Evolutionary conservation across 1,140 invertebrate species (phyloP).

Genomic region (Listronotus bonariensis): DNA sequence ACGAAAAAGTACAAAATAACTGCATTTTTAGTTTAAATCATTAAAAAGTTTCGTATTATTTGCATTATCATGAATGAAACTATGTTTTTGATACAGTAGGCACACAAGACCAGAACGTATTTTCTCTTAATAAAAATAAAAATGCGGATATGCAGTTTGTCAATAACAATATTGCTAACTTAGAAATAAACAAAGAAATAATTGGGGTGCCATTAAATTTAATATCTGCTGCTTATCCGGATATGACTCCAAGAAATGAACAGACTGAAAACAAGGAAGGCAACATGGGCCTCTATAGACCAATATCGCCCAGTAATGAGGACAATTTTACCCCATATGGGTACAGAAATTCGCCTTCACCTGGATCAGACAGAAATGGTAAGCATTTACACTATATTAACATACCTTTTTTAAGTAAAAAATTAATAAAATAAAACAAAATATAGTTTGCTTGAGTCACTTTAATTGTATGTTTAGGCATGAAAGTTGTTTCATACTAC

Average conservation of each 20-base stretch:
- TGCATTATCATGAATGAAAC: slow-evolving; percentile 14
- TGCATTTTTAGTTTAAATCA: slow-evolving; percentile 3
- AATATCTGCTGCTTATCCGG: not conserved
- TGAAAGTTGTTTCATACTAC: too few species aligned
- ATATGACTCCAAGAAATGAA: slow-evolving; percentile 8
- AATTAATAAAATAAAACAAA: too few species aligned
- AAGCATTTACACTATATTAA: not conserved
- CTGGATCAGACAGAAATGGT: slow-evolving; percentile 10
- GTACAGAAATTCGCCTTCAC: slow-evolving; percentile 21
- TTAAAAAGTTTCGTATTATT: too few species aligned
- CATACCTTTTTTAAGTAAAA: too few species aligned
- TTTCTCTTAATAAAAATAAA: not conserved
- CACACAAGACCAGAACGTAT: slow-evolving; percentile 11
- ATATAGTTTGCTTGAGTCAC: too few species aligned
- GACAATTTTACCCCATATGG: slow-evolving; percentile 8
- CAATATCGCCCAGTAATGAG: slow-evolving; percentile 16
- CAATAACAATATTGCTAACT: slow-evolving; percentile 3
- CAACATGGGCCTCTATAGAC: slow-evolving; percentile 10
- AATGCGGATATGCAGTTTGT: not conserved
- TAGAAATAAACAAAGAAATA: slow-evolving; percentile 13
- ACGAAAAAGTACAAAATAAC: not conserved
- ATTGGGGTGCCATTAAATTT: slow-evolving; percentile 15
- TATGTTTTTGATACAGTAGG: slow-evolving; percentile 21
- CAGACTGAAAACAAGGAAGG: slow-evolving; percentile 10
- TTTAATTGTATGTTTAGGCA: too few species aligned